These are phyloP conservation scores for Yponomeuta sedellus DNA, from an alignment of 2,888 invertebrate species.

Conservation along the genomic window DNA sequence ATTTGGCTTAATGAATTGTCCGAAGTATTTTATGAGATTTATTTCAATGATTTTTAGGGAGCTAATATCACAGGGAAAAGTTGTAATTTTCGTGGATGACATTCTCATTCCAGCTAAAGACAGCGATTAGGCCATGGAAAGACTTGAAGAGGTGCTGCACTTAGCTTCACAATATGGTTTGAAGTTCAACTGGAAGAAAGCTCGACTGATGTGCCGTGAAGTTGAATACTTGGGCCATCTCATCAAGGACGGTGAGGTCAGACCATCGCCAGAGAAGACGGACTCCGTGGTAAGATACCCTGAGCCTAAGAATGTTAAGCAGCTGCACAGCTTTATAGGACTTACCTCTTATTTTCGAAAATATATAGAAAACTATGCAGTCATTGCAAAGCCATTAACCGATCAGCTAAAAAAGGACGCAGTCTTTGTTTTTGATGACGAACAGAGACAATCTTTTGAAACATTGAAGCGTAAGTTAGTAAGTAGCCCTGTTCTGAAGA, in stretches of 20 bases:
- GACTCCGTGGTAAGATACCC: constrained; percentile 9
- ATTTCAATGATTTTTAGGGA: constrained; percentile 5
- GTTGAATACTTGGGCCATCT: constrained; percentile 11
- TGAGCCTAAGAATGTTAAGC: constrained; percentile 3
- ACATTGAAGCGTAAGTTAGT: constrained; percentile 4
- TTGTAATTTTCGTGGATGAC: constrained; percentile 11
- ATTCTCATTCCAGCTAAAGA: constrained; percentile 3
- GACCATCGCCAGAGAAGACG: constrained; percentile 7
- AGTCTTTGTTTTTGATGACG: constrained; percentile 2
- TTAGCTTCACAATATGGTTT: constrained; percentile 4
- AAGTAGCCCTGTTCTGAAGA: constrained; percentile 10
- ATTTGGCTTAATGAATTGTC: not conserved
- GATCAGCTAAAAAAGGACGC: constrained; percentile 15
- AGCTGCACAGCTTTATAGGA: constrained; percentile 12
- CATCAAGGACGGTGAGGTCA: constrained; percentile 14
- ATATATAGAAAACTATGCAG: constrained; percentile 14
- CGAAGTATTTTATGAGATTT: constrained; percentile 7
- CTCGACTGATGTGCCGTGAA: not conserved
- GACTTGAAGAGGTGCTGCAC: constrained; percentile 5
- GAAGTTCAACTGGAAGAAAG: constrained; percentile 13
- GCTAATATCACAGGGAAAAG: not conserved
- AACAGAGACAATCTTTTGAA: constrained; percentile 12
- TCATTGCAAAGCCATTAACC: constrained; percentile 17
- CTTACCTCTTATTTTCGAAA: constrained; percentile 9
- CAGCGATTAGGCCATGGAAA: not conserved